Evolutionary conservation across 2,113 vertebrate species (phyloP).

Genomic region (Podiceps cristatus): DNA sequence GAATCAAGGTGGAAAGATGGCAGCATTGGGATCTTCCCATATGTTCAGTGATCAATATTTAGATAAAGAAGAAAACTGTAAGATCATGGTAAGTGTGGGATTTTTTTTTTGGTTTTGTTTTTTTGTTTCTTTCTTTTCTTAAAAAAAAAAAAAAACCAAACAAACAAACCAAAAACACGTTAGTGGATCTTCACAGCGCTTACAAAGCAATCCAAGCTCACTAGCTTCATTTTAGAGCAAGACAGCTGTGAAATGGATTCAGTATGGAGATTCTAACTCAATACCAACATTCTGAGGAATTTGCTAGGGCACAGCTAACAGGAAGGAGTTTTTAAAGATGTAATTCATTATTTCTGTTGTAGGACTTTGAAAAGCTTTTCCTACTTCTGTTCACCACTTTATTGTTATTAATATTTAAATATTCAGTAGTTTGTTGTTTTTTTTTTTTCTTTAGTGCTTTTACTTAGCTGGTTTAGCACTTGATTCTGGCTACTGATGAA

Average conservation of each 20-base stretch:
- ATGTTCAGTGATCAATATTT: conserved; percentile 97
- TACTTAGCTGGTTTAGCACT: not conserved
- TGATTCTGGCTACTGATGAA: not conserved
- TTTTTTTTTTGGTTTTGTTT: not conserved
- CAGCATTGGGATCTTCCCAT: conserved; percentile 92
- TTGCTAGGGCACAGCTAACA: not conserved
- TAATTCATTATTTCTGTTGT: not conserved
- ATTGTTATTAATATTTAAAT: not conserved
- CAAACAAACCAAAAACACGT: too few relatives aligned
- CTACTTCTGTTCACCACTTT: not conserved
- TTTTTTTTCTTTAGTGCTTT: not conserved
- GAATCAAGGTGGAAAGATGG: conserved; percentile 89
- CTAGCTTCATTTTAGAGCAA: not conserved
- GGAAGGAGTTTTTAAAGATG: not conserved
- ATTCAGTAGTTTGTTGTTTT: accelerated
- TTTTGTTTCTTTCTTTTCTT: too few relatives aligned
- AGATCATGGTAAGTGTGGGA: conserved; percentile 87
- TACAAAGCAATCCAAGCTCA: not conserved
- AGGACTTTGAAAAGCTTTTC: not conserved
- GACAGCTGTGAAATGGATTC: not conserved
- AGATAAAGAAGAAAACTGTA: conserved; percentile 97
- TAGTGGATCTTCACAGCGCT: not conserved
- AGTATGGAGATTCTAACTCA: not conserved
- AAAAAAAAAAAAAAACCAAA: too few relatives aligned
- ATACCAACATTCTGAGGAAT: not conserved